phyloP scores from a whole-genome alignment of 2,797 vertebrate genomes.

The Enoplosus armatus region DNA sequence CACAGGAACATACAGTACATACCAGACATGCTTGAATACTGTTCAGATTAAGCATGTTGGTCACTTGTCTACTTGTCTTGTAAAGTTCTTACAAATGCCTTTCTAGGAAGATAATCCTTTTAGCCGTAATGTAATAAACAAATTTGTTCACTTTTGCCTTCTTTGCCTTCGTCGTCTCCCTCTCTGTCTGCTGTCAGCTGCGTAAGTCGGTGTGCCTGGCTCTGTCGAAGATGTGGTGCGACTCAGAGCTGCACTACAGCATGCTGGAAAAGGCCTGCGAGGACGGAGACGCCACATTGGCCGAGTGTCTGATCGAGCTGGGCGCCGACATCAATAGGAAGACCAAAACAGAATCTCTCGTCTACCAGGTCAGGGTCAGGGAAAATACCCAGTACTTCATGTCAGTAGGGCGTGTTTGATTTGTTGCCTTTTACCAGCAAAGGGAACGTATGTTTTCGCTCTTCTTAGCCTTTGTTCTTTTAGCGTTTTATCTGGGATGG shows the following conservation, averaged over 20 bases:
- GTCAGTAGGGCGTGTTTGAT: background rate
- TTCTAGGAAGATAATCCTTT: background rate
- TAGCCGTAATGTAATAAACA: background rate
- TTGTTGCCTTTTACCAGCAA: background rate
- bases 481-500: background rate
- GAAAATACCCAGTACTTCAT: too few species aligned
- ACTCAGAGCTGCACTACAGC: constrained; percentile 86
- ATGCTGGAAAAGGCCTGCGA: constrained; percentile 93
- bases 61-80: background rate
- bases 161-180: background rate
- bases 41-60: background rate
- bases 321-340: constrained; percentile 93
- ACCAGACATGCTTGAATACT: background rate
- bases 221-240: constrained; percentile 89
- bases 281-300: constrained; percentile 88
- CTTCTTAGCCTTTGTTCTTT: background rate
- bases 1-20: background rate
- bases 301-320: constrained; percentile 92
- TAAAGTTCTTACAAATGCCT: background rate
- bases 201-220: constrained; percentile 89
- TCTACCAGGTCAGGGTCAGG: constrained; percentile 89
- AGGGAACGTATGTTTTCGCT: background rate
- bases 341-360: constrained; percentile 89
- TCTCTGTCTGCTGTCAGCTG: constrained; percentile 80
- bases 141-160: background rate